Base-by-base conservation (phyloP, 30 jellyfish, hydroid and myxozoan genomes). In the Aurelia aurita complex sp. Pacific region DNA sequence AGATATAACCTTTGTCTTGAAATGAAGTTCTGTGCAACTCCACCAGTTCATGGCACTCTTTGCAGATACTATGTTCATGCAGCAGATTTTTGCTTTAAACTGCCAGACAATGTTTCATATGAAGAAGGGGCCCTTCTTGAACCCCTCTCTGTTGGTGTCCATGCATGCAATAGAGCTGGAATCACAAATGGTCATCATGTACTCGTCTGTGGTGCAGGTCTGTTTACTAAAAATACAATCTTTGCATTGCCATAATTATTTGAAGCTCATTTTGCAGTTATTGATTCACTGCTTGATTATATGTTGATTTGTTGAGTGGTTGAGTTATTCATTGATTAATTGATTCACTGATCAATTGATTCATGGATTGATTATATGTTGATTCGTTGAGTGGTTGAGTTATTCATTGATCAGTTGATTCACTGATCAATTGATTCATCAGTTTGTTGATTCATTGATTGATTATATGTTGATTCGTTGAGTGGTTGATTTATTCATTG, bases 111-210 rank as follows among this genome's bases (percentile, higher is more conserved):
- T 70, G 99, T 94, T 33, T 67, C 97, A 42, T 89, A 53, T 70
- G 99, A 94, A 68, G 99, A 94, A 51, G 99, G 99, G 15, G 97
- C 99, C 3, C 53, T 94, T 52, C 80, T 94, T 84, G 99, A 94
- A 66, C 99, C 99, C 12, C 75, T 94, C 10, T 94, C 99, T 23
- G 99, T 94, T 29, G 99, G 87, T 32, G 99, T 94, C 32, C 97
- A 94, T 89, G 97, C 99, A 6, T 94, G 99, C 75, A 79, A 85
- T 55, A 85, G 99, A 76, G 99, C 99, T 69, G 97, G 97, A 50
- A 86, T 94, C 42, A 38, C 96, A 2, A 89, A 90, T 76, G 99
- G 99, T 9, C 92, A 89, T 73, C 91, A 80, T 33, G 97, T 94
- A 35, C 67, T 94, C 23, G 87, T 94, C 16, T 79, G 96, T 76